A percentile compares a stretch with the other conserved stretches of the same genome.
These are phyloP conservation scores for Ganaspis sp. DNA, from an alignment of 1,140 invertebrate genomes.

Conservation along the genomic window DNA sequence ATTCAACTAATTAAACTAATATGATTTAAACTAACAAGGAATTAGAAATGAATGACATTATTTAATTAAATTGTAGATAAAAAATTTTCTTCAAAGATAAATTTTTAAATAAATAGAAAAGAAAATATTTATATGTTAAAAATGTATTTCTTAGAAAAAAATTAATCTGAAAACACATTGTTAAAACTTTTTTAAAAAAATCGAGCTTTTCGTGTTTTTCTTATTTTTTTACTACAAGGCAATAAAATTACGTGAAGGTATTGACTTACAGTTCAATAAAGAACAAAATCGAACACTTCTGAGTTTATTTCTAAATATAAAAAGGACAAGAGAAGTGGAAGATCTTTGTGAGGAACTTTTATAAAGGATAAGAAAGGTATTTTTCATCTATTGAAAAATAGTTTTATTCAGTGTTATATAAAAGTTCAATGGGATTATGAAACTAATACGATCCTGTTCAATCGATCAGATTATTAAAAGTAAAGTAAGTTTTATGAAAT, in stretches of 20 bases:
- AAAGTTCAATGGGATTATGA: background rate
- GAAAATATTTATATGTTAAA: too few species aligned
- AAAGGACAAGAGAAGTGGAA: background rate
- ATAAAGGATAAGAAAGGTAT: background rate
- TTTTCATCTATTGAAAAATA: background rate
- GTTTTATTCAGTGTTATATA: background rate
- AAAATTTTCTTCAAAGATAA: too few species aligned
- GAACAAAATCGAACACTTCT: background rate
- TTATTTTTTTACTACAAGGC: too few species aligned
- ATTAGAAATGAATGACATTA: too few species aligned
- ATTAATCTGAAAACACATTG: too few species aligned
- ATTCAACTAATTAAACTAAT: too few species aligned
- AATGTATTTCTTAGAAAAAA: too few species aligned
- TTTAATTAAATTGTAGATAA: too few species aligned
- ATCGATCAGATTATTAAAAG: too few species aligned
- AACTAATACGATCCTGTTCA: background rate
- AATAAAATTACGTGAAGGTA: background rate
- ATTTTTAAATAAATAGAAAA: too few species aligned
- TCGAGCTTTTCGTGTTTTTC: background rate
- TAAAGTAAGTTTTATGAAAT: background rate
- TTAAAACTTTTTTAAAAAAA: background rate
- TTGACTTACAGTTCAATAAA: conserved; percentile 1
- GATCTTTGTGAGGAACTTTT: background rate
- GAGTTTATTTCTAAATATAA: background rate
- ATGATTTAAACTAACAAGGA: too few species aligned